These are phyloP conservation scores for Zaprionus tsacasi DNA, from an alignment of 1,140 invertebrate species.

Conservation along the genomic window DNA sequence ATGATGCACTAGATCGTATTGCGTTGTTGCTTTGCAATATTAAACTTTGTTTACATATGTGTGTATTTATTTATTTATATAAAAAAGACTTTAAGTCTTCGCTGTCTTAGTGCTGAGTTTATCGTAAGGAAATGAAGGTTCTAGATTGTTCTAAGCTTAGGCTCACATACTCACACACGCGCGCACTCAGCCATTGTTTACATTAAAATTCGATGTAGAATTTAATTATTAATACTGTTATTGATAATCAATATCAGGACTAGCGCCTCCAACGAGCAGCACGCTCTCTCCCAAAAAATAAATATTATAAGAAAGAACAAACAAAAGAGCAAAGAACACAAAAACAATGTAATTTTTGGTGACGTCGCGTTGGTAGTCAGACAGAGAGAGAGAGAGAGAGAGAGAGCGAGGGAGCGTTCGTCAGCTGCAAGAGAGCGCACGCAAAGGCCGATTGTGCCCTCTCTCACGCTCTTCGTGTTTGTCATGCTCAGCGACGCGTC, in stretches of 20 bases:
- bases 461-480: constrained; percentile 21
- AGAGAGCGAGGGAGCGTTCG: background rate
- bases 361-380: background rate
- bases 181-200: background rate
- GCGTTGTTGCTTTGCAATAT: background rate
- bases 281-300: background rate
- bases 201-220: background rate
- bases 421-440: constrained; percentile 23
- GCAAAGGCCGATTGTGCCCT: background rate
- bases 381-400: background rate
- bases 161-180: background rate
- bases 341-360: constrained; percentile 1
- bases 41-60: background rate
- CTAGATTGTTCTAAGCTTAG: background rate
- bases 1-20: background rate
- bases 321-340: background rate
- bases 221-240: background rate
- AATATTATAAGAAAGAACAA: background rate
- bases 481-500: constrained; percentile 13
- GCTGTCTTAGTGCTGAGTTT: background rate
- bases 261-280: background rate
- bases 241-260: background rate
- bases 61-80: background rate
- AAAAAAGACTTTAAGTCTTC: background rate
- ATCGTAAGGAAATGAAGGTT: constrained; percentile 1